Evolutionary conservation across 2,888 invertebrate species (phyloP).

Genomic region (Eupithecia vulgata): DNA sequence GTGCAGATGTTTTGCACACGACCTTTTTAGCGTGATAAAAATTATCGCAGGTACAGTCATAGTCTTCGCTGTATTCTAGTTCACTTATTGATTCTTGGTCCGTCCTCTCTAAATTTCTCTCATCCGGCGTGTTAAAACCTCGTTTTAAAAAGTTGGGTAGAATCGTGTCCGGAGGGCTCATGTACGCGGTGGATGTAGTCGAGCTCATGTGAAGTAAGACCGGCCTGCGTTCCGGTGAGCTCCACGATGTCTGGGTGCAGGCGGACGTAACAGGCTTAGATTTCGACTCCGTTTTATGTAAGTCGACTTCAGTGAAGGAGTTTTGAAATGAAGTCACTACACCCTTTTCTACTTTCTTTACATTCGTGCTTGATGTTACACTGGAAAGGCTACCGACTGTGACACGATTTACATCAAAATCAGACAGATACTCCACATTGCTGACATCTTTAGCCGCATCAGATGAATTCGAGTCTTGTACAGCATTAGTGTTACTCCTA

Average conservation of each 20-base stretch:
- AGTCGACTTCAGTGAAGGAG: constrained; percentile 48
- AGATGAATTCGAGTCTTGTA: constrained; percentile 13
- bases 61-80: constrained; percentile 45
- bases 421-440: background rate
- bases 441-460: background rate
- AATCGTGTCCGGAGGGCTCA: constrained; percentile 80
- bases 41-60: constrained; percentile 55
- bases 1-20: constrained; percentile 34
- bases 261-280: constrained; percentile 64
- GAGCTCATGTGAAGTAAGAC: constrained; percentile 75
- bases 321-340: constrained; percentile 54
- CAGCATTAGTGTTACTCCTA: background rate
- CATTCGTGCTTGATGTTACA: constrained; percentile 7
- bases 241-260: constrained; percentile 70
- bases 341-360: constrained; percentile 50
- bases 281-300: constrained; percentile 48
- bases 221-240: constrained; percentile 65
- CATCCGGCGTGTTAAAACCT: constrained; percentile 49
- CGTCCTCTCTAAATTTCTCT: constrained; percentile 43
- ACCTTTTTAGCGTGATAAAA: constrained; percentile 47
- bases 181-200: constrained; percentile 79
- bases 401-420: constrained; percentile 17
- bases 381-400: constrained; percentile 11
- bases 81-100: constrained; percentile 43
- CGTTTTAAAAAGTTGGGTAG: constrained; percentile 65